phyloP scores from a whole-genome alignment of 2,113 vertebrate species.

The Hemichromis elongatus region DNA sequence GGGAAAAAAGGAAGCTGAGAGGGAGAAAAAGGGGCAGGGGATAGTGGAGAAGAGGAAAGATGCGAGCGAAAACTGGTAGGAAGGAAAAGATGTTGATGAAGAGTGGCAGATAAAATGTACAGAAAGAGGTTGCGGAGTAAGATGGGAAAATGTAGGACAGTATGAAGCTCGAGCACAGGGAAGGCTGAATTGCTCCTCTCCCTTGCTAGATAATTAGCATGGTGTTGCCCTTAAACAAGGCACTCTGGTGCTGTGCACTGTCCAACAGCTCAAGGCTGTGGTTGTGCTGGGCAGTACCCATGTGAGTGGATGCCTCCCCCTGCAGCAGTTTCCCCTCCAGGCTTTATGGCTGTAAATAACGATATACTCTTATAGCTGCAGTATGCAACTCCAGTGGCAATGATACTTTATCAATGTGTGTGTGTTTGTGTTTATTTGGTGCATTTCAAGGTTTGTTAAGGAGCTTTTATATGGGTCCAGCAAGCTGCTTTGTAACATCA shows the following conservation, averaged over 20 bases:
- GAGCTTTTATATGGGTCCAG: neutral
- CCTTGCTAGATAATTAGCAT: constrained; percentile 12
- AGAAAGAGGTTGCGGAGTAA: neutral
- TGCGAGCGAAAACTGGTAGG: neutral
- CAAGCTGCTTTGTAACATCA: neutral
- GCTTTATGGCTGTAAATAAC: constrained; percentile 20
- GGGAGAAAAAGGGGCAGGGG: neutral
- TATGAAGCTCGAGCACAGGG: neutral
- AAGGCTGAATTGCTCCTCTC: neutral
- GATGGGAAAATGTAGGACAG: neutral
- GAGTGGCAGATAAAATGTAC: neutral
- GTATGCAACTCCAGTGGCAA: neutral
- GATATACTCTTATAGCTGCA: neutral
- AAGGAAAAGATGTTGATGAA: neutral
- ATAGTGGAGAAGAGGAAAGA: neutral
- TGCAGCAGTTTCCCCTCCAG: neutral
- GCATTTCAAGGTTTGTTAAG: neutral
- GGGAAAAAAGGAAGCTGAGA: neutral
- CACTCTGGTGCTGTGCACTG: neutral
- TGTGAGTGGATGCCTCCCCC: neutral
- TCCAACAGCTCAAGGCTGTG: constrained; percentile 38
- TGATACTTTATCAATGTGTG: constrained; percentile 5
- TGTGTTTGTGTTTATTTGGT: neutral
- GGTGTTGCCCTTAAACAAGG: constrained; percentile 20
- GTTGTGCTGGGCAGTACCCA: constrained; percentile 6